These are phyloP conservation scores for Pogonognathellus flavescens DNA, from an alignment of 1,140 invertebrate species.

Conservation along the genomic window DNA sequence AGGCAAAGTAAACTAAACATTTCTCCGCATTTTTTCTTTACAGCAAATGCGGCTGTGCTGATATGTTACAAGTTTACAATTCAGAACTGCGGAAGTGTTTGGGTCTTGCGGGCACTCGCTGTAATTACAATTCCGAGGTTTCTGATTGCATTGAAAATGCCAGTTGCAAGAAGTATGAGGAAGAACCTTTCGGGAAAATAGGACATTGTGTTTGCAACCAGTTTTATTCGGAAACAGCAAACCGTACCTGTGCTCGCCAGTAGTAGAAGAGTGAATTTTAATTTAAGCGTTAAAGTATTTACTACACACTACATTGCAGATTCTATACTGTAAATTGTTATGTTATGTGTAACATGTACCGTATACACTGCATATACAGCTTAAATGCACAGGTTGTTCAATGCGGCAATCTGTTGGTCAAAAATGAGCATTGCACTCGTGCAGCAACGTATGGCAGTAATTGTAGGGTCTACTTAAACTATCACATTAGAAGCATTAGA, in stretches of 20 bases:
- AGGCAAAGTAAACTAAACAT: no score
- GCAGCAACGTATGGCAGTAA: no score
- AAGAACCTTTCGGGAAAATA: constrained; percentile 24
- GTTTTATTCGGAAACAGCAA: constrained; percentile 13
- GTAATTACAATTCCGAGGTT: neutral
- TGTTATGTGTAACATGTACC: neutral
- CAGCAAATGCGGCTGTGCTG: constrained; percentile 37
- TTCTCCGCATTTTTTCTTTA: no score
- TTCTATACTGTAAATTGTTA: neutral
- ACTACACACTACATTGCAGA: neutral
- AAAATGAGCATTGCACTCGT: no score
- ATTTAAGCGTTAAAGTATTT: neutral
- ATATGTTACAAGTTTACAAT: constrained; percentile 22
- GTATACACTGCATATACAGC: neutral
- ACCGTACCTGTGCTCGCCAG: constrained; percentile 35
- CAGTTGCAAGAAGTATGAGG: constrained; percentile 13
- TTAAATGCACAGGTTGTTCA: no score
- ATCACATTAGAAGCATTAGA: no score
- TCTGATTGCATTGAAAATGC: constrained; percentile 51
- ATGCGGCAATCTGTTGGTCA: no score
- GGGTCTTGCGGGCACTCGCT: constrained; percentile 53
- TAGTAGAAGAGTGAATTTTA: neutral
- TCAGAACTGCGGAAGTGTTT: constrained; percentile 31
- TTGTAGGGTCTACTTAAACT: no score
- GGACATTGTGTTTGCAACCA: constrained; percentile 49